Evolutionary conservation across 2,797 vertebrate species (phyloP), one percentile per base, ranked within the genome.

Genomic region (Danio albolineatus): DNA sequence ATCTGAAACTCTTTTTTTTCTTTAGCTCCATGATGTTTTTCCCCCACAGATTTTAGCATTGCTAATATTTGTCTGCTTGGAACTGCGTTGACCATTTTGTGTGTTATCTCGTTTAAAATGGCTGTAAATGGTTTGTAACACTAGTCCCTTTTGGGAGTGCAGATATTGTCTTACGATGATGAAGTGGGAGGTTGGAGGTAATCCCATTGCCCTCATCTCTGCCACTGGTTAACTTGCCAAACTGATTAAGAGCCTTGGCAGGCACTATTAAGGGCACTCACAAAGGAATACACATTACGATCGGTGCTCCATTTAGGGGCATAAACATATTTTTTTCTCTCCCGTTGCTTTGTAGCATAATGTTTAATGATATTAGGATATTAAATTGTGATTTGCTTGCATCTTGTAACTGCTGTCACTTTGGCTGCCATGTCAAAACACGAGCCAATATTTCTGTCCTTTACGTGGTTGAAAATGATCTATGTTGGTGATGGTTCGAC

Each of bases 151-250:
- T 64, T 81, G 80, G 56, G 72, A 69, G 72, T 80, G 76, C 76
- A 60, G 78, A 57, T 79, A 84, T 88, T 90, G 84, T 88, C 86
- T 85, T 85, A 74, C 83, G 85, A 66, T 80, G 83, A 88, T 77
- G 79, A 81, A 85, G 57, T 62, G 76, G 79, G 62, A 67, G 82
- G 71, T 86, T 81, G 83, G 76, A 88, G 87, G 79, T 88, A 89
- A 90, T 90, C 89, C 85, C 79, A 87, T 81, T 80, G 81, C 78
- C 86, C 72, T 88, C 85, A 85, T 87, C 83, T 80, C 81, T 79
- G 74, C 86, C 82, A 46, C 71, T 87, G 84, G 88, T 90, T 89
- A 87, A 89, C 91, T 91, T 86, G 90, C 88, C 90, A 90, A 89
- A 90, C 88, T 89, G 87, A 88, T 88, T 82, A 86, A 86, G 77